A percentile compares a stretch with the other conserved stretches of the same genome.
Conservation (phyloP, 1,140 invertebrate genomes). For the Bombus consobrinus region DNA sequence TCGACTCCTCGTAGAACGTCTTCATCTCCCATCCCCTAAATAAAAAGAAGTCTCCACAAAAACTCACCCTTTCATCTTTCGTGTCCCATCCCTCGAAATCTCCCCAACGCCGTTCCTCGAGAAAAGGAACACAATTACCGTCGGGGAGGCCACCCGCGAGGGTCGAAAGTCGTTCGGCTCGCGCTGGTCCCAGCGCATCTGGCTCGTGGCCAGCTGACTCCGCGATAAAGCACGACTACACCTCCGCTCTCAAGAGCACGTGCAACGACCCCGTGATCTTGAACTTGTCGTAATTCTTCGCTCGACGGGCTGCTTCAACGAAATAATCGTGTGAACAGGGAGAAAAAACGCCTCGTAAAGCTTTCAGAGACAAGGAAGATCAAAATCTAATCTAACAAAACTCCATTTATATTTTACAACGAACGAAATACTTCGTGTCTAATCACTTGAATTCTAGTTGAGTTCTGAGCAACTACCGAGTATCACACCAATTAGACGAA, state of each 20-base stretch:
- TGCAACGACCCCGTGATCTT: slow-evolving; percentile 52
- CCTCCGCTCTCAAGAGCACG: slow-evolving; percentile 29
- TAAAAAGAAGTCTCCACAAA: background rate
- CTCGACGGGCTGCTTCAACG: slow-evolving; percentile 23
- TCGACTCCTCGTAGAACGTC: background rate
- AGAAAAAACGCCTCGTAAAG: background rate
- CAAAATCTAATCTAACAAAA: no score
- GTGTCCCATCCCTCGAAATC: background rate
- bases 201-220: slow-evolving; percentile 51
- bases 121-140: slow-evolving; percentile 23
- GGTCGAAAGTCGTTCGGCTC: slow-evolving; percentile 23
- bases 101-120: no score
- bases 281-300: slow-evolving; percentile 47
- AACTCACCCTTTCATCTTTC: background rate
- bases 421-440: no score
- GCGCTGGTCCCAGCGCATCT: slow-evolving; percentile 19
- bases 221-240: slow-evolving; percentile 42
- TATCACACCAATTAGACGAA: no score
- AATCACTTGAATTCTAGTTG: no score
- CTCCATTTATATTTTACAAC: no score
- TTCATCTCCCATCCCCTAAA: background rate
- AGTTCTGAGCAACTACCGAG: no score
- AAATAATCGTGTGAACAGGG: slow-evolving; percentile 10
- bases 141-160: background rate
- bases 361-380: no score